Evolutionary conservation across 64 coral and sea anemone species (phyloP).

Genomic region (Cladopsammia gracilis): DNA sequence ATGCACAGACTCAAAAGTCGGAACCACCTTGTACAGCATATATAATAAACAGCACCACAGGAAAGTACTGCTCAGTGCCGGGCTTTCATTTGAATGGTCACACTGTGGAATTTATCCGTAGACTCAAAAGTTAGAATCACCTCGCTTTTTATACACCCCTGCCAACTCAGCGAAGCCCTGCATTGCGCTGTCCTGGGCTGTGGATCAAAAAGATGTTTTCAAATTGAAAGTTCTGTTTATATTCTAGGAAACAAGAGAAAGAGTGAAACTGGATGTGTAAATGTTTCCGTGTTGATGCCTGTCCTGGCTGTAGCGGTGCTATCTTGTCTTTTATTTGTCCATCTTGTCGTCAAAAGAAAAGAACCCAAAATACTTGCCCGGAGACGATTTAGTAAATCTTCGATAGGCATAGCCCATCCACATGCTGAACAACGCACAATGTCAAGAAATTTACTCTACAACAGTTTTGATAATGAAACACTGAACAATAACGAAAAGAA

Average conservation of each 20-base stretch:
- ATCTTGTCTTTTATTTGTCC: conserved; percentile 8
- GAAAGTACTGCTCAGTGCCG: no score
- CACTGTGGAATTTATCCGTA: no score
- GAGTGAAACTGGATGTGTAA: conserved; percentile 2
- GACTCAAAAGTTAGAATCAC: no score
- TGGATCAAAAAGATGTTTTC: no score
- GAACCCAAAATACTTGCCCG: not conserved
- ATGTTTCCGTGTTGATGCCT: conserved; percentile 24
- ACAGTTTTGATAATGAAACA: not conserved
- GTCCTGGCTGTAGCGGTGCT: conserved; percentile 29
- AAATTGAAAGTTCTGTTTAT: no score
- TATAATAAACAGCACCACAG: no score
- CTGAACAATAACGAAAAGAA: conserved; percentile 17
- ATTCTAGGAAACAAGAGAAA: not conserved
- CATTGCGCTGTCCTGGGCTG: no score
- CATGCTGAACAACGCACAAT: conserved; percentile 15
- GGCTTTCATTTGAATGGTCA: no score
- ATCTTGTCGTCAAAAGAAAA: conserved; percentile 3
- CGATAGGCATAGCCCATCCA: not conserved
- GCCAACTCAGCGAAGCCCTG: no score
- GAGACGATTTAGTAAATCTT: not conserved
- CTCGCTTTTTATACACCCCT: no score
- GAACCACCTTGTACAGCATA: no score
- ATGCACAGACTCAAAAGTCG: no score
- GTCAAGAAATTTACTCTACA: conserved; percentile 7